Base-by-base conservation (phyloP, 2,888 invertebrate species). In the Andrena camellia region DNA sequence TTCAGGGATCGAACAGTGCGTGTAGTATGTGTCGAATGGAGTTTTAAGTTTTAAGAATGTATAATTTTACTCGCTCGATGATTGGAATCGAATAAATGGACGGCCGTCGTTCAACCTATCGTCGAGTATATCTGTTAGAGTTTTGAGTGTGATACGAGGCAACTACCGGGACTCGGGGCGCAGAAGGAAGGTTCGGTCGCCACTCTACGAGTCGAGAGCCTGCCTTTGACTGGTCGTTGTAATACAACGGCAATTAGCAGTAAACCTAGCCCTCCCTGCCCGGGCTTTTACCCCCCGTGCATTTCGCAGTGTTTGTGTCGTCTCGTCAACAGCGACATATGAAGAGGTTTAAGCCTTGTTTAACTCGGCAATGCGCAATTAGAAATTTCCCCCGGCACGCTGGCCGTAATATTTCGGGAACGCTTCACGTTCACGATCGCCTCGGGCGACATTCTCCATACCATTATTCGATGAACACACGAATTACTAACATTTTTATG, bases 191-290 rank as follows among this genome's bases (percentile, higher is more conserved):
- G 84, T 81, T 81, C 54, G 81, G 81, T 73, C 81, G 81, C 72
- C 81, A 83, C 84, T 84, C 84, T 78, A 81, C 85, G 81, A 88
- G 85, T 86, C 78, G 87, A 88, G 83, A 74, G 88, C 83, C 42
- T 83, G 87, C 83, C 88, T 90, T 88, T 88, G 89, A 88, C 86
- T 87, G 88, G 87, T 88, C 85, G 89, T 88, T 88, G 90, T 89
- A 90, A 90, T 90, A 90, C 90, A 90, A 90, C 88, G 87, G 88
- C 90, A 90, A 90, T 90, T 90, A 90, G 90, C 90, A 90, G 90
- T 90, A 90, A 90, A 90, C 90, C 90, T 86, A 83, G 84, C 85
- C 86, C 88, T 84, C 76, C 80, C 86, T 79, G 59, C 33, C 72
- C 63, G 63, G 42, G 83, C 88, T 81, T 71, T 83, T 70, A 77